Percentiles rank a stretch among this genome's conserved stretches.
Evolutionary conservation across 2,888 invertebrate species (phyloP).

Genomic region (Aphrophora alni): DNA sequence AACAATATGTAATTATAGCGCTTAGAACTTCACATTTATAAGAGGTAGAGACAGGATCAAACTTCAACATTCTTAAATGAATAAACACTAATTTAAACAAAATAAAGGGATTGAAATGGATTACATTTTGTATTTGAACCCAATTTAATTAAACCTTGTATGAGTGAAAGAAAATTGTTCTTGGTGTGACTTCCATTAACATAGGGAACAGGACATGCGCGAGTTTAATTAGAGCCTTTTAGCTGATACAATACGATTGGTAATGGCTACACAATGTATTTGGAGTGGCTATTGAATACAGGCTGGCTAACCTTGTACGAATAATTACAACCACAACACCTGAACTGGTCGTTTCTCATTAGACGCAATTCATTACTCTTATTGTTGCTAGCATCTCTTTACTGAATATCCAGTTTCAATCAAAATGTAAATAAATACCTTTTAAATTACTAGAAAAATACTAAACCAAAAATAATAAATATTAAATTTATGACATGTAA

Average conservation of each 20-base stretch:
- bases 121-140: not conserved
- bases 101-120: not conserved
- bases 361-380: not conserved
- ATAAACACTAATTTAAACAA: not conserved
- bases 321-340: not conserved
- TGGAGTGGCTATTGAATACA: not conserved
- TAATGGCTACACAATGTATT: constrained; percentile 4
- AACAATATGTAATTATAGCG: too few species aligned
- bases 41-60: too few species aligned
- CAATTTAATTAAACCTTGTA: not conserved
- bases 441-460: too few species aligned
- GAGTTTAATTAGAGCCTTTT: not conserved
- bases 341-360: constrained; percentile 1
- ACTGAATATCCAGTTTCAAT: too few species aligned
- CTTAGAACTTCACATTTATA: too few species aligned
- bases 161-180: not conserved
- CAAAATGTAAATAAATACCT: too few species aligned
- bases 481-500: too few species aligned
- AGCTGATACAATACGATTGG: not conserved
- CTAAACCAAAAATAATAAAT: too few species aligned
- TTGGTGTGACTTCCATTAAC: not conserved
- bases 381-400: too few species aligned
- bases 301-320: not conserved
- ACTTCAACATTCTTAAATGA: too few species aligned
- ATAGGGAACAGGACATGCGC: not conserved